phyloP scores from a whole-genome alignment of 2,888 invertebrate genomes.

The Mythimna impura region DNA sequence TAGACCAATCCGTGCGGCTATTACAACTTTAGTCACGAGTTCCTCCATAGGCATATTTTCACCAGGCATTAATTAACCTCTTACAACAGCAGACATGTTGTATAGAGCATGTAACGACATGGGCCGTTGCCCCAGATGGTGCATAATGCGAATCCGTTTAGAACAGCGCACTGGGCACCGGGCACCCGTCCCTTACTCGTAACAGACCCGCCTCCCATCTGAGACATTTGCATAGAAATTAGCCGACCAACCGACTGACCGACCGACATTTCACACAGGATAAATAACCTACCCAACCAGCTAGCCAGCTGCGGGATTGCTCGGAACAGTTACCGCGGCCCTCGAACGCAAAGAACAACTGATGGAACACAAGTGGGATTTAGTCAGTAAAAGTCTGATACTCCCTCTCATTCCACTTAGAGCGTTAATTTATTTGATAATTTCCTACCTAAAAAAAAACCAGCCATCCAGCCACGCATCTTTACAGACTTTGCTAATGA shows the following conservation, averaged over 20 bases:
- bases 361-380: too few relatives aligned
- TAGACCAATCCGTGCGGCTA: too few relatives aligned
- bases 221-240: constrained; percentile 88
- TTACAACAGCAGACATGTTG: constrained; percentile 57
- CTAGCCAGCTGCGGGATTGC: too few relatives aligned
- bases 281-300: constrained; percentile 76
- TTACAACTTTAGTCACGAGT: too few relatives aligned
- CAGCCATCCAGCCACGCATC: constrained; percentile 52
- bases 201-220: constrained; percentile 65
- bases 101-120: constrained; percentile 54
- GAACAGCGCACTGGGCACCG: constrained; percentile 47
- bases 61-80: constrained; percentile 60
- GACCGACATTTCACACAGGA: constrained; percentile 84
- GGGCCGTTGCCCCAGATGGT: constrained; percentile 57
- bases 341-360: too few relatives aligned
- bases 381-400: too few relatives aligned
- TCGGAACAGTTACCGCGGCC: too few relatives aligned
- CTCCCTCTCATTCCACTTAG: too few relatives aligned
- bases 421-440: too few relatives aligned
- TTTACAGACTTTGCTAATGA: constrained; percentile 48
- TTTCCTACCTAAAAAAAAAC: neutral
- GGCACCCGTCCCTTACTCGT: constrained; percentile 48
- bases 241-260: constrained; percentile 77
- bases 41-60: constrained; percentile 26
- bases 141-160: constrained; percentile 69